Base-by-base conservation (phyloP, 1,140 invertebrate genomes). In the Diploscapter pachys region DNA sequence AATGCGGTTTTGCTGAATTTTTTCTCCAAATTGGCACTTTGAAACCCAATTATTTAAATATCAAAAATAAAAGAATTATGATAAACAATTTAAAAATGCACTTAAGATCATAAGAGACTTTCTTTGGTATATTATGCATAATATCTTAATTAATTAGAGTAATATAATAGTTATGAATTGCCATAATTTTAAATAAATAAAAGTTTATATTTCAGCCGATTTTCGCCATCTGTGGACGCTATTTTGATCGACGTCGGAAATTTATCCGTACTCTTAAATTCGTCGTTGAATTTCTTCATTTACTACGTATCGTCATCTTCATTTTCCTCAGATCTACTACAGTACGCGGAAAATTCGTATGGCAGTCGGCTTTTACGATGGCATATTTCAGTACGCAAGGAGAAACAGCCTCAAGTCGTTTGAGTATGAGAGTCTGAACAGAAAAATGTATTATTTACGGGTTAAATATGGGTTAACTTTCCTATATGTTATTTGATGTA, bases 201-300 rank as follows among this genome's bases (percentile, higher is more conserved):
- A 55, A n/a, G n/a, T n/a, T n/a, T n/a, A 31, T 54, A 11, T 70
- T 80, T 75, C 71, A 76, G 71, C 54, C 62, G 66, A 13, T 65
- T 80, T 50, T 62, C 54, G 51, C 55, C 55, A 5, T 77, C 72
- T 9, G 61, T 62, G 2, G 79, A 81, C 63, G 76, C 63, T 49
- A 49, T 73, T 54, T 73, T 81, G 3, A 80, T 81, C 11, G 81
- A 81, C 63, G 75, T 82, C 48, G 81, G 81, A n/a, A 81, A 81
- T 63, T 59, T 81, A 3, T 53, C 81, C 50, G 81, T 81, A 6
- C 78, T 81, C 55, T 66, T 82, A 50, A 81, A 81, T 57, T 80
- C 81, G n/a, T 78, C 79, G 1, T 78, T 80, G n/a, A 81, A 81
- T 59, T 81, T 81, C 78, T 73, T 80, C 49, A 77, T 81, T 54